Evolutionary conservation across 2,888 invertebrate genomes (phyloP).

Genomic region (Amblyteles armatorius): DNA sequence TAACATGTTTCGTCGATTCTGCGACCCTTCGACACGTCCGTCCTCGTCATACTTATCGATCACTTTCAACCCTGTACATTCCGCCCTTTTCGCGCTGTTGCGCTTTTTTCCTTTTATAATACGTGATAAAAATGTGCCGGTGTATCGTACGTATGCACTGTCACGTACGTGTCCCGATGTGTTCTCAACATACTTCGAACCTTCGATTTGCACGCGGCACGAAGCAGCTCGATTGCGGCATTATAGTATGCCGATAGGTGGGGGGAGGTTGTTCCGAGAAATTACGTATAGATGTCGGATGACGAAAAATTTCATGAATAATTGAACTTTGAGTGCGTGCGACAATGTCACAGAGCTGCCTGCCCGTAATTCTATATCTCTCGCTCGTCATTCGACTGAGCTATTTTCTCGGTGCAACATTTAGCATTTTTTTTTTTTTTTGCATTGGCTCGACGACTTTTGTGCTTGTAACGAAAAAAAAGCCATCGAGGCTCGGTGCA

Average conservation of each 20-base stretch:
- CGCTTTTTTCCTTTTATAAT: background rate
- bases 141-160: background rate
- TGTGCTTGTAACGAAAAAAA: background rate
- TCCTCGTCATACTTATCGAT: background rate
- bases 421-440: background rate
- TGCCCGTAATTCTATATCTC: background rate
- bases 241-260: background rate
- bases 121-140: background rate
- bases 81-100: background rate
- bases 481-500: background rate
- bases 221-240: background rate
- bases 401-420: background rate
- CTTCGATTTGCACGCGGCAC: background rate
- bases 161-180: background rate
- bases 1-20: background rate
- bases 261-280: background rate
- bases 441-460: background rate
- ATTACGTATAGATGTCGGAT: background rate
- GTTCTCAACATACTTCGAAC: background rate
- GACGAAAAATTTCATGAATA: background rate
- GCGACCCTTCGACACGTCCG: constrained; percentile 20
- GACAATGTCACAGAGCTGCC: background rate
- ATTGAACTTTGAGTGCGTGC: background rate
- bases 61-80: background rate
- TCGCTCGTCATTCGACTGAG: background rate